phyloP scores from a whole-genome alignment of 1,140 invertebrate genomes.

The Onthophagus taurus region DNA sequence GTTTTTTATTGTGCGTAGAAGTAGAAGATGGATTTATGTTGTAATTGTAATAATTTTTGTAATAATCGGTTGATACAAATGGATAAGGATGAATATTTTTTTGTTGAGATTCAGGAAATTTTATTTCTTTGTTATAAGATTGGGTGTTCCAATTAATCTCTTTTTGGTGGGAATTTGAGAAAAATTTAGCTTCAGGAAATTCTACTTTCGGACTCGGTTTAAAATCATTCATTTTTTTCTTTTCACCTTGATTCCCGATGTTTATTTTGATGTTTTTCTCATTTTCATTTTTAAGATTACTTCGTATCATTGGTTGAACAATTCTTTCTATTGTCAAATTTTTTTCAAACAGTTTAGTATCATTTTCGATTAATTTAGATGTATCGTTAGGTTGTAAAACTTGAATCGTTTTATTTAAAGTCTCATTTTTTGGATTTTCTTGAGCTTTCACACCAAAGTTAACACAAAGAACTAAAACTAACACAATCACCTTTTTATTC shows the following conservation, averaged over 20 bases:
- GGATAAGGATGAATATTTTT: conserved; percentile 17
- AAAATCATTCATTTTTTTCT: conserved; percentile 17
- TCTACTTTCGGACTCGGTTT: conserved; percentile 28
- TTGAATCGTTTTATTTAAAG: conserved; percentile 3
- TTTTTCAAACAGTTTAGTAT: background rate
- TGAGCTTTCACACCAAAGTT: background rate
- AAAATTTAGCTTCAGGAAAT: conserved; percentile 23
- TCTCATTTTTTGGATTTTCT: conserved; percentile 5
- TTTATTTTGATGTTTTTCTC: background rate
- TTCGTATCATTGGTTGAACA: background rate
- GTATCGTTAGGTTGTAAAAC: background rate
- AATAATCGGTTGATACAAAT: conserved; percentile 11
- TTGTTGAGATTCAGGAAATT: conserved; percentile 16
- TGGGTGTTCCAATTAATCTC: background rate
- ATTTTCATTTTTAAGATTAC: background rate
- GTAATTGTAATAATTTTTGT: background rate
- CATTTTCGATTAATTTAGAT: background rate
- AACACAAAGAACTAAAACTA: conserved; percentile 1
- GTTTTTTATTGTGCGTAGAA: background rate
- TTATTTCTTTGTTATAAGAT: background rate
- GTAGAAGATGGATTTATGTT: conserved; percentile 2
- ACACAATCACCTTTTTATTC: background rate
- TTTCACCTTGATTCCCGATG: background rate
- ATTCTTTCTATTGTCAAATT: conserved; percentile 11
- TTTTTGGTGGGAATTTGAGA: background rate